A percentile compares a stretch with the other conserved stretches of the same genome.
These are phyloP conservation scores for Neopipo cinnamomea DNA, from an alignment of 2,113 vertebrate species.

Conservation along the genomic window DNA sequence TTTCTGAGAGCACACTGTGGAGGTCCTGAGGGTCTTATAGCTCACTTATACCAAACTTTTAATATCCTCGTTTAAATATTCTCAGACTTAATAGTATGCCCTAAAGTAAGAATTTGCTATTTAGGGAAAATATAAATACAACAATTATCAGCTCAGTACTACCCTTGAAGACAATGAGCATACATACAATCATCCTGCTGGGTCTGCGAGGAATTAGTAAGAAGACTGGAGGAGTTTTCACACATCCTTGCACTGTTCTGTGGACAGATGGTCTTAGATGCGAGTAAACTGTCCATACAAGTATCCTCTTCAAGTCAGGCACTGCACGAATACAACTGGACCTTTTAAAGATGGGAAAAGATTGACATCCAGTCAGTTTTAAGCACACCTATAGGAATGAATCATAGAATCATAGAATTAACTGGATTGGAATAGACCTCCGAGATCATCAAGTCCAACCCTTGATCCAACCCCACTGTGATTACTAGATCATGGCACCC, in stretches of 20 bases:
- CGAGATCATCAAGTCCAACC: no score
- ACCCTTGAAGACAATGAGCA: neutral
- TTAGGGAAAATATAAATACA: conserved; percentile 56
- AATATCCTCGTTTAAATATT: conserved; percentile 60
- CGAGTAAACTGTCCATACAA: neutral
- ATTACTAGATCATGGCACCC: no score
- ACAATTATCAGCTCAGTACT: neutral
- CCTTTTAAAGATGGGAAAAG: neutral
- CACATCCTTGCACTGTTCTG: neutral
- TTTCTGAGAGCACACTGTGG: conserved; percentile 6
- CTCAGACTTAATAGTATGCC: conserved; percentile 22
- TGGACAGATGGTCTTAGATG: neutral
- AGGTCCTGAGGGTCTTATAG: conserved; percentile 13
- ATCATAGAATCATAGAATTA: no score
- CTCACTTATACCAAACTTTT: conserved; percentile 47
- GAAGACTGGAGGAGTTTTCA: neutral
- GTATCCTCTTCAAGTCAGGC: neutral
- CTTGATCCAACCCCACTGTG: no score
- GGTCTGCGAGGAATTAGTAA: neutral
- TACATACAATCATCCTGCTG: neutral
- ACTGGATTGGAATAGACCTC: no score
- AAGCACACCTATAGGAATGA: neutral
- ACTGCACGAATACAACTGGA: accelerated
- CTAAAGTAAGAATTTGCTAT: neutral
- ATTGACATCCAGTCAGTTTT: neutral